Evolutionary conservation across 2,113 vertebrate genomes (phyloP), one percentile per base, ranked within the genome.

Genomic region (Struthidea cinerea): DNA sequence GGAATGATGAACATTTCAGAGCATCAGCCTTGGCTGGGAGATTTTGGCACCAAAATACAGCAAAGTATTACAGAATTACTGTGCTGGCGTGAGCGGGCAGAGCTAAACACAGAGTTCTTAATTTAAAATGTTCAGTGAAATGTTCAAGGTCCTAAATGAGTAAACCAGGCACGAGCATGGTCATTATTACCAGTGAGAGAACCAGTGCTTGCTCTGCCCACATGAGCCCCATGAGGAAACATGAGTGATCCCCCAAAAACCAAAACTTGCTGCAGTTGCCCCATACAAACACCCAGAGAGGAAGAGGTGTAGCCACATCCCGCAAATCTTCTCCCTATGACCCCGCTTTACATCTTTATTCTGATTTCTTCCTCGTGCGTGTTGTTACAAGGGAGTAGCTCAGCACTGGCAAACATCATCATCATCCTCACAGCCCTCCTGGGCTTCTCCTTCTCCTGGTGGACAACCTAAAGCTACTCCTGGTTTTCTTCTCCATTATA

Each of bases 161-260:
- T 30, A 30, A 64, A 68, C 9, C 7, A 37, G 41, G 32, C 37
- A 52, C 0, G 5, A 23, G 44, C 3, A 2, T 2, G 22, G 44
- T 28, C 23, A 39, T 46, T 56, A 12, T 42, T 13, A 24, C 3
- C 78, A 37, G 33, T 1, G 70, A 49, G 68, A 70, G 10, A 67
- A 53, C 1, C 5, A 42, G 4, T 42, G 5, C 26, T 26, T 24
- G 35, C 39, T 18, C 78, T 84, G 53, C 28, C 49, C 50, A 17
- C 1, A 0, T 1, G 2, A 73, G 18, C 19, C 47, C 41, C 7
- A 12, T 1, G 12, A 87, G 30, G 44, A 42, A 26, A 33, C 1
- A 2, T 1, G 32, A 59, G 13, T 2, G 2, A 39, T 35, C 3
- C 6, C 27, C 33, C 5, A 3, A 6, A 39, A 74, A 39, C 2